A percentile compares a stretch with the other conserved stretches of the same genome.
Conservation (phyloP, 2,888 invertebrate species). For the Harmothoe impar region DNA sequence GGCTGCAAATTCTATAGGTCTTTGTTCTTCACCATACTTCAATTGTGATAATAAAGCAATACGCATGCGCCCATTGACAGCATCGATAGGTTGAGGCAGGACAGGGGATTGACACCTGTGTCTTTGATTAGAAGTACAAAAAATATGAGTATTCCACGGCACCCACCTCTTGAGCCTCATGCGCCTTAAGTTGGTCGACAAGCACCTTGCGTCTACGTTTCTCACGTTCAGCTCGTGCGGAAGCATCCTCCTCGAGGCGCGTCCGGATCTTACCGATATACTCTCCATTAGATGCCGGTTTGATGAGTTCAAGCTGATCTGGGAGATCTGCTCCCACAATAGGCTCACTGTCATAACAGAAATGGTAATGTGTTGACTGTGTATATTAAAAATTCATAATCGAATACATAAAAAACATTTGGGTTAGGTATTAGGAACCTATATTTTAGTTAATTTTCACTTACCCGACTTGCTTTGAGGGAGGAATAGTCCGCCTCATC, state of each 20-base stretch:
- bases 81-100: too few relatives aligned
- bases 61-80: too few relatives aligned
- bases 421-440: too few relatives aligned
- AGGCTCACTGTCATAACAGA: conserved; percentile 34
- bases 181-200: conserved; percentile 82
- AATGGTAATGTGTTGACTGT: conserved; percentile 70
- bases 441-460: neutral
- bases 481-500: conserved; percentile 79
- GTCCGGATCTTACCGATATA: conserved; percentile 82
- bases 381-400: too few relatives aligned
- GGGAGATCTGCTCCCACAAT: conserved; percentile 57
- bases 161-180: conserved; percentile 81
- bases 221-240: conserved; percentile 82
- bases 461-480: conserved; percentile 71
- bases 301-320: conserved; percentile 77
- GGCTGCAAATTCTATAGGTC: too few relatives aligned
- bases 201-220: conserved; percentile 83
- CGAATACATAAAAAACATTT: too few relatives aligned
- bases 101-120: too few relatives aligned
- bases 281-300: conserved; percentile 79
- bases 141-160: too few relatives aligned
- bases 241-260: conserved; percentile 81
- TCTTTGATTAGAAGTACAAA: too few relatives aligned
- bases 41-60: too few relatives aligned
- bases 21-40: too few relatives aligned